These are phyloP conservation scores for Bimastos eiseni DNA, from an alignment of 2,888 invertebrate species.

Conservation along the genomic window DNA sequence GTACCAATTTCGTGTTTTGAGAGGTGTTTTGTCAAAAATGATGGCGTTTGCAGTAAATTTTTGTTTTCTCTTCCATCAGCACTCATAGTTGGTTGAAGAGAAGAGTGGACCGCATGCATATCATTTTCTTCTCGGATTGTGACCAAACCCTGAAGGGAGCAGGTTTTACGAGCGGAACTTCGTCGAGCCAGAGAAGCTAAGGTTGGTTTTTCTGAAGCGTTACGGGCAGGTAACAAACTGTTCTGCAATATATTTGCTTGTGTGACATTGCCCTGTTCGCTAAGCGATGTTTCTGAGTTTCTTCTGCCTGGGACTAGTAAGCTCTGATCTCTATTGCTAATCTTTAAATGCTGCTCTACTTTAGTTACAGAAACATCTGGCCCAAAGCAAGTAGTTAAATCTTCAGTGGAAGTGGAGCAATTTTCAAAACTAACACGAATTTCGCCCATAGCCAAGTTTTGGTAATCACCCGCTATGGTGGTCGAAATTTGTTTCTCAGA, in stretches of 20 bases:
- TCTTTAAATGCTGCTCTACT: background rate
- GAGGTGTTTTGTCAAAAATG: background rate
- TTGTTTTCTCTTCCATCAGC: background rate
- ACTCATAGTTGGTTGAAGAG: background rate
- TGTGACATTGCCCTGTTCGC: background rate
- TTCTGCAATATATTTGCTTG: background rate
- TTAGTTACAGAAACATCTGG: background rate
- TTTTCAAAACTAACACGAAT: background rate
- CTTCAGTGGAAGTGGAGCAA: background rate
- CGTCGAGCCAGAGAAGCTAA: slow-evolving; percentile 13
- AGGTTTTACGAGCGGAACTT: background rate
- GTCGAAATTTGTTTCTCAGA: background rate
- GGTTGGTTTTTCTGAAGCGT: background rate
- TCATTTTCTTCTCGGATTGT: slow-evolving; percentile 18
- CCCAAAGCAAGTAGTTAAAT: background rate
- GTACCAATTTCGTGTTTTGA: background rate
- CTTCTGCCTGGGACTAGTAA: background rate
- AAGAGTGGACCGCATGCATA: background rate
- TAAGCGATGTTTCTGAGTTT: background rate
- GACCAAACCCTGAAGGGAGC: background rate
- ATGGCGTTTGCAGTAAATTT: background rate
- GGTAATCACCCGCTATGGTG: background rate
- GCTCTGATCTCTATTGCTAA: background rate
- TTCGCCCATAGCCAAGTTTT: background rate
- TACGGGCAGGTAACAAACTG: background rate